Conservation (phyloP, 2,888 invertebrate species). For the Agapetus fuscipes region DNA sequence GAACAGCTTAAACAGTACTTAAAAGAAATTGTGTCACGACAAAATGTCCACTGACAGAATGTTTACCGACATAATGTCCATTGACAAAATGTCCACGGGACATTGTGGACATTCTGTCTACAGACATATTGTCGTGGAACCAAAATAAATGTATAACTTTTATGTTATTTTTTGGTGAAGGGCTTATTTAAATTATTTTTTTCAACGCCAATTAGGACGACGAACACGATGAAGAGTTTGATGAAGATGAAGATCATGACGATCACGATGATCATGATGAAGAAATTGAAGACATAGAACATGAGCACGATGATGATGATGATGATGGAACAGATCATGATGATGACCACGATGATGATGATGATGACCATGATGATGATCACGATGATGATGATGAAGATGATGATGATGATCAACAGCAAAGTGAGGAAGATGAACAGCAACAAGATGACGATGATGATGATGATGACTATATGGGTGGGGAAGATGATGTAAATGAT, state of each 20-base stretch:
- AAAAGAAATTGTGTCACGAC: too few relatives aligned
- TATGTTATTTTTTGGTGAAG: too few relatives aligned
- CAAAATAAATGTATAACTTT: too few relatives aligned
- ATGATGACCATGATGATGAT: conserved; percentile 24
- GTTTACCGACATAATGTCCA: too few relatives aligned
- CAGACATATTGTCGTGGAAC: too few relatives aligned
- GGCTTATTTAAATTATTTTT: too few relatives aligned
- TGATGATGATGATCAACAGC: conserved; percentile 26
- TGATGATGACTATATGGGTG: conserved; percentile 28
- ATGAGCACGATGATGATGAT: conserved; percentile 22
- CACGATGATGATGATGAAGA: conserved; percentile 25
- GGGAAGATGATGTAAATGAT: conserved; percentile 26
- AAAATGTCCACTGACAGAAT: too few relatives aligned
- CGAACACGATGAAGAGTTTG: conserved; percentile 29
- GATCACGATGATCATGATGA: conserved; percentile 23
- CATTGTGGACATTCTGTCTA: too few relatives aligned
- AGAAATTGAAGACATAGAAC: conserved; percentile 21
- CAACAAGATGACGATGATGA: conserved; percentile 28
- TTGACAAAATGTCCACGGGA: too few relatives aligned
- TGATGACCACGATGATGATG: conserved; percentile 30
- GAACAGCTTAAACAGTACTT: too few relatives aligned
- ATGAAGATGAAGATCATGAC: conserved; percentile 29
- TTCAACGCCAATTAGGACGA: conserved; percentile 28
- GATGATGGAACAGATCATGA: conserved; percentile 30
- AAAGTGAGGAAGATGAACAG: conserved; percentile 27